phyloP scores from a whole-genome alignment of 2,113 vertebrate genomes.

The Pipra filicauda region DNA sequence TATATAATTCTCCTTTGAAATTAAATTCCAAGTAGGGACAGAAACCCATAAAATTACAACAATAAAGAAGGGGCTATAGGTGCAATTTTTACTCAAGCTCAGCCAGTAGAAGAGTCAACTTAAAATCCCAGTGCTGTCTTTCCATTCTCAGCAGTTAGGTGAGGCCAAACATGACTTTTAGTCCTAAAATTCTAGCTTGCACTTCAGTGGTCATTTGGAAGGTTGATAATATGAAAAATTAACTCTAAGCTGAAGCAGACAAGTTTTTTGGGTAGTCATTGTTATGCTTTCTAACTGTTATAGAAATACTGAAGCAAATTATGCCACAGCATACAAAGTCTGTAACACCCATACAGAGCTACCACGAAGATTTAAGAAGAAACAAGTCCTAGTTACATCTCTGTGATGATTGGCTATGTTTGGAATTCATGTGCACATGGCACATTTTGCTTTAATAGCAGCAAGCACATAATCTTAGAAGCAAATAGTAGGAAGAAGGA shows the following conservation, averaged over 20 bases:
- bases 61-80: background rate
- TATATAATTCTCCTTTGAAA: background rate
- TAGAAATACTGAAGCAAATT: background rate
- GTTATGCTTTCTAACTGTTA: background rate
- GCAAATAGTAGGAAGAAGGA: background rate
- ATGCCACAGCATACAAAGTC: background rate
- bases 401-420: background rate
- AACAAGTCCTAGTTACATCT: background rate
- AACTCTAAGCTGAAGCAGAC: background rate
- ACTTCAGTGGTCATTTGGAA: background rate
- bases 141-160: background rate
- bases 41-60: background rate
- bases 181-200: background rate
- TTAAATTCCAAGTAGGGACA: background rate
- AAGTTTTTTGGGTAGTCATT: background rate
- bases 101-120: background rate
- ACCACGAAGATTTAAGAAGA: background rate
- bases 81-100: background rate
- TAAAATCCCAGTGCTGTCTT: background rate
- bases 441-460: background rate
- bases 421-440: background rate
- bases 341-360: background rate
- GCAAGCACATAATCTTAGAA: background rate
- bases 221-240: background rate
- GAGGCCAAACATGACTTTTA: background rate